These are phyloP conservation scores for Drosophila rellima DNA, from an alignment of 2,888 invertebrate species.

Conservation along the genomic window DNA sequence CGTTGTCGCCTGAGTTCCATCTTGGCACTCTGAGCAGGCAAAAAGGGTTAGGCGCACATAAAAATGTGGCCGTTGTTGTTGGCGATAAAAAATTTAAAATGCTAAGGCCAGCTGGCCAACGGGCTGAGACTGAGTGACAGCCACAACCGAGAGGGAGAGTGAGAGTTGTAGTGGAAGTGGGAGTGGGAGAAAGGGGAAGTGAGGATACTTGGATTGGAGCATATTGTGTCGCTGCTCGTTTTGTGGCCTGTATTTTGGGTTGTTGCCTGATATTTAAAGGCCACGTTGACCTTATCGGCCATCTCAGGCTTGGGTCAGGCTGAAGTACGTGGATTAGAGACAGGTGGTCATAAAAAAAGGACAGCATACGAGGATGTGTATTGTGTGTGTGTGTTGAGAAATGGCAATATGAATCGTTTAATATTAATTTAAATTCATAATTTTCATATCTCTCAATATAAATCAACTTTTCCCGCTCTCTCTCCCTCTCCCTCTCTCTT, in stretches of 20 bases:
- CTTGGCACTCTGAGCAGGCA: conserved; percentile 13
- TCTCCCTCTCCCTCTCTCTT: background rate
- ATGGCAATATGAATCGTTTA: conserved; percentile 30
- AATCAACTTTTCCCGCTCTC: conserved; percentile 10
- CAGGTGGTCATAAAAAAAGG: conserved; percentile 25
- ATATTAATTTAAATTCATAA: conserved; percentile 44
- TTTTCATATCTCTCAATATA: conserved; percentile 10
- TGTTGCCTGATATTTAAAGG: conserved; percentile 17
- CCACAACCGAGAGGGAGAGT: background rate
- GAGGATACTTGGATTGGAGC: conserved; percentile 33
- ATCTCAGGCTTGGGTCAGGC: conserved; percentile 14
- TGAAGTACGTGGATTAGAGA: conserved; percentile 27
- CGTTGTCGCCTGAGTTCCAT: conserved; percentile 22
- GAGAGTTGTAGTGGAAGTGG: background rate
- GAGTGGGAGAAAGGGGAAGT: background rate
- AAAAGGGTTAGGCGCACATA: conserved; percentile 61
- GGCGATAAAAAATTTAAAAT: conserved; percentile 76
- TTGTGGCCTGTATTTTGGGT: conserved; percentile 62
- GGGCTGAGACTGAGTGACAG: conserved; percentile 18
- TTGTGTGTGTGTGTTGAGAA: conserved; percentile 16
- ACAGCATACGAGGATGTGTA: background rate
- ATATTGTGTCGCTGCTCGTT: conserved; percentile 78
- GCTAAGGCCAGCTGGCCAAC: conserved; percentile 54
- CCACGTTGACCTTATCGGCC: conserved; percentile 19
- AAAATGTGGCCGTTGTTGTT: conserved; percentile 60